Base-by-base conservation (phyloP, 1,140 invertebrate species). In the Ips nitidus region DNA sequence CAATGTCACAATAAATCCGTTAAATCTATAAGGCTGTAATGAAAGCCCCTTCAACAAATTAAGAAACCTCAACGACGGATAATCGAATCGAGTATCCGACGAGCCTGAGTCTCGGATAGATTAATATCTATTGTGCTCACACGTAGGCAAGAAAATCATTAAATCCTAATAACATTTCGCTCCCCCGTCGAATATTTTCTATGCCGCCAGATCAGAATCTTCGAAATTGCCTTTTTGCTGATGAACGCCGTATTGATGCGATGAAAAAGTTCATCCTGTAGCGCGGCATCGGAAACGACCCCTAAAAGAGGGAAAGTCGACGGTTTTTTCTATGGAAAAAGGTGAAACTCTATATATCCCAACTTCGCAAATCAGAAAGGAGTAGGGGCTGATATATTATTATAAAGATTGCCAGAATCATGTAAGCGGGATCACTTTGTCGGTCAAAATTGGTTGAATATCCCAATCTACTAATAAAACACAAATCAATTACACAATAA, bases 81-180 rank as follows among this genome's bases (percentile, higher is more conserved):
- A 59, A 59, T 42, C 47, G 37, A 52, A 53, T 64, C 38, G 47
- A 63, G n/a, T 52, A 61, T 61, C 59, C 5, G 5, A 22, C 22
- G 22, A 61, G n/a, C 41, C 37, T 37, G 36, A 36, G 50, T 36
- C 47, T 64, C 45, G 40, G 61, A 71, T 71, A 71, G 50, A 71
- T 66, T 71, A 66, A 66, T 61, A 66, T 66, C 57, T 66, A 71
- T 71, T 71, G 57, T 66, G 53, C 43, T 22, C 56, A 52, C 69
- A 57, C 69, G 47, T 59, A 50, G 42, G 52, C 62, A 66, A 71
- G 62, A 71, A 71, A 71, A 59, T 71, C 62, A 71, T 71, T 71
- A 66, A 71, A 71, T 66, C 63, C 62, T 71, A 71, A 71, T 71
- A 71, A 66, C 69, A 53, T 71, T 71, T 61, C 62, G 62, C 45